Evolutionary conservation across 2,113 vertebrate genomes (phyloP).

Genomic region (Leuciscus idus): DNA sequence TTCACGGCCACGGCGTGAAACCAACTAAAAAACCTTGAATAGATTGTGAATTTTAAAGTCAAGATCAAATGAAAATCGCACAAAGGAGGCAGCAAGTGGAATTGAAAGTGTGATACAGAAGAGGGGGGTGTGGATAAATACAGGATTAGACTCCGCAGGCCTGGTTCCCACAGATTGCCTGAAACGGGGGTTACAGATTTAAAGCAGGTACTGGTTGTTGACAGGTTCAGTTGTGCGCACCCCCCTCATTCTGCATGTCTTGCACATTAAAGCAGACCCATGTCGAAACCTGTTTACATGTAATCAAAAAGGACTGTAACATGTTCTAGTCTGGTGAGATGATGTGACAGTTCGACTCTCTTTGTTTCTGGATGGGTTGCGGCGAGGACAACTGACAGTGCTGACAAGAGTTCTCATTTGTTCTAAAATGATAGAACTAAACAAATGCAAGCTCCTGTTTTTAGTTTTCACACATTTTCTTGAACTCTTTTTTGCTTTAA

Average conservation of each 20-base stretch:
- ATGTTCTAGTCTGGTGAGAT: conserved; percentile 76
- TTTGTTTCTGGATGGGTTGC: conserved; percentile 59
- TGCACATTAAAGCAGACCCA: conserved; percentile 76
- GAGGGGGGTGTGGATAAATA: conserved; percentile 79
- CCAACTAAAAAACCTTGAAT: conserved; percentile 76
- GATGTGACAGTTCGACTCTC: conserved; percentile 74
- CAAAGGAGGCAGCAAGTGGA: conserved; percentile 82
- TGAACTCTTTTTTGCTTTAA: conserved; percentile 22
- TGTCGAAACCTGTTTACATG: conserved; percentile 82
- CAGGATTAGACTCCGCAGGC: conserved; percentile 83
- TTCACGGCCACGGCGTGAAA: conserved; percentile 73
- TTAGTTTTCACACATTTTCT: conserved; percentile 60
- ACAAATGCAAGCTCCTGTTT: conserved; percentile 1
- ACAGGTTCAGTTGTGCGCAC: conserved; percentile 74
- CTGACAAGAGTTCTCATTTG: conserved; percentile 19
- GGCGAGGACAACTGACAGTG: conserved; percentile 47
- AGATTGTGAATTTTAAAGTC: conserved; percentile 83
- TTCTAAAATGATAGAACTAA: background rate
- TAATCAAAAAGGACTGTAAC: conserved; percentile 75
- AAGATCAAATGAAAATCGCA: conserved; percentile 84
- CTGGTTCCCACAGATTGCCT: conserved; percentile 84
- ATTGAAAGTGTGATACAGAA: conserved; percentile 84
- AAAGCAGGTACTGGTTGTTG: conserved; percentile 81
- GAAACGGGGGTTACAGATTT: conserved; percentile 79
- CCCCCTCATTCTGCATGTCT: conserved; percentile 69